Evolutionary conservation across 2,888 invertebrate genomes (phyloP).

Genomic region (Eupithecia exiguata): DNA sequence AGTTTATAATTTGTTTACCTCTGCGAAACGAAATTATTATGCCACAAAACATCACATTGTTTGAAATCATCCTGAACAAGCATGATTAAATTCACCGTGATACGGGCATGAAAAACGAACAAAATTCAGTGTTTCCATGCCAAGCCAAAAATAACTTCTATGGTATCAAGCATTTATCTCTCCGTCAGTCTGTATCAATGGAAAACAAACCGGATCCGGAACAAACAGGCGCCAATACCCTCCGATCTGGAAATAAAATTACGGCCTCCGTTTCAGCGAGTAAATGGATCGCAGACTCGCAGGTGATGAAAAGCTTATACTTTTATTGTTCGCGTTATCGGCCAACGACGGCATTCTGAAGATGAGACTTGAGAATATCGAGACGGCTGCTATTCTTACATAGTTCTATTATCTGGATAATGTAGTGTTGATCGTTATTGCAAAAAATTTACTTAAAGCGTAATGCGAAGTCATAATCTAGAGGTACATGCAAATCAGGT

Average conservation of each 20-base stretch:
- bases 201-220: slow-evolving; percentile 21
- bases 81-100: not conserved
- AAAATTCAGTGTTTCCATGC: not conserved
- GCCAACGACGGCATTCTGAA: not conserved
- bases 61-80: not conserved
- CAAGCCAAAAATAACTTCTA: not conserved
- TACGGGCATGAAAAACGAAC: not conserved
- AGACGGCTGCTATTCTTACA: not conserved
- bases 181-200: slow-evolving; percentile 15
- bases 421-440: not conserved
- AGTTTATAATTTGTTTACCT: not conserved
- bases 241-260: slow-evolving; percentile 26
- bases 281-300: slow-evolving; percentile 33
- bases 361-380: not conserved
- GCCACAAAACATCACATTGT: not conserved
- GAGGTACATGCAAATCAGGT: not conserved
- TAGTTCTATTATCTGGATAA: not conserved
- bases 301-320: slow-evolving; percentile 31
- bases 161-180: slow-evolving; percentile 10
- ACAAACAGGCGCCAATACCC: slow-evolving; percentile 25
- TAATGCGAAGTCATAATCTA: not conserved
- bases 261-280: slow-evolving; percentile 23
- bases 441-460: not conserved
- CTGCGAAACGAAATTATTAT: not conserved
- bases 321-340: not conserved